Evolutionary conservation across 2,113 vertebrate genomes (phyloP).

Genomic region (Sus scrofa): DNA sequence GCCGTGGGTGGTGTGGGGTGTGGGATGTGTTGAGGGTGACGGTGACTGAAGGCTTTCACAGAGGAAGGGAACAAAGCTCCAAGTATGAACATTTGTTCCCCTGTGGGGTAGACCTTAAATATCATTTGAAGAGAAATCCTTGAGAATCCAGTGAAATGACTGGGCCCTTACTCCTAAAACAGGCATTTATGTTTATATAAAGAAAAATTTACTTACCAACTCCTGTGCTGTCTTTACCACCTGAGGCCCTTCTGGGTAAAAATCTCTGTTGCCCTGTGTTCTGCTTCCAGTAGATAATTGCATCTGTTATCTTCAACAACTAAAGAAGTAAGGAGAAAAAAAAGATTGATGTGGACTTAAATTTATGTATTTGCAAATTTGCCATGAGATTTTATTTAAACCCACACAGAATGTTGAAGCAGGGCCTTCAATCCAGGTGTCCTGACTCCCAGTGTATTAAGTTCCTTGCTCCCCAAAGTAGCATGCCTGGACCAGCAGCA

Average conservation of each 20-base stretch:
- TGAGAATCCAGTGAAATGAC: not conserved
- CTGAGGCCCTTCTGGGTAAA: not conserved
- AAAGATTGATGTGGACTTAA: not conserved
- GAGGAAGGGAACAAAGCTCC: not conserved
- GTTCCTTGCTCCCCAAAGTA: not conserved
- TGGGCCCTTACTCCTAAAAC: not conserved
- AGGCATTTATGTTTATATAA: not conserved
- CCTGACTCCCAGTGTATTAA: not conserved
- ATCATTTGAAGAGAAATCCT: not conserved
- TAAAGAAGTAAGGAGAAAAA: not conserved
- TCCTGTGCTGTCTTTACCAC: rapidly evolving
- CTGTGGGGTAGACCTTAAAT: not conserved
- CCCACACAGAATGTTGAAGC: not conserved
- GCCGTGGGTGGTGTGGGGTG: rapidly evolving
- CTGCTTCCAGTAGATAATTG: not conserved
- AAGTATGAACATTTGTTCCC: not conserved
- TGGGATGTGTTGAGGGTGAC: not conserved
- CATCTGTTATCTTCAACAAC: not conserved
- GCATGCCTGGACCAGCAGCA: no score
- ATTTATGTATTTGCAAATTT: not conserved
- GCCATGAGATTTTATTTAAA: not conserved
- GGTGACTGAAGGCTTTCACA: not conserved
- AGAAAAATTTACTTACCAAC: not conserved
- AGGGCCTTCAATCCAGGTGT: not conserved
- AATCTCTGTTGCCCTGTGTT: rapidly evolving